Evolutionary conservation across 2,888 invertebrate species (phyloP).

Genomic region (Drosophila austrosaltans): DNA sequence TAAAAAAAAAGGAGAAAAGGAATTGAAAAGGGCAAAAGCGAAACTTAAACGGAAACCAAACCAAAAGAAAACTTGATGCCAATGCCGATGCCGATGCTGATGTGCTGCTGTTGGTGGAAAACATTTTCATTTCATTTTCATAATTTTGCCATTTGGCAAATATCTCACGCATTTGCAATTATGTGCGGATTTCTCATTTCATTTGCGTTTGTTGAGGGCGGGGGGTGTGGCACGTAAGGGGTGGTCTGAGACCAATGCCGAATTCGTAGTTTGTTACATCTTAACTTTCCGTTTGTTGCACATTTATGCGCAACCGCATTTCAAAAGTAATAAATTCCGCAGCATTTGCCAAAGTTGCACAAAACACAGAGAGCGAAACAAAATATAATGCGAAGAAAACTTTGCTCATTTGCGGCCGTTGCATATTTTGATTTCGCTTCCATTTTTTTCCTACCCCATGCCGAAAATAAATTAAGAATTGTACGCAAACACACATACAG

Average conservation of each 20-base stretch:
- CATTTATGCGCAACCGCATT: constrained; percentile 75
- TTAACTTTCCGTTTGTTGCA: constrained; percentile 50
- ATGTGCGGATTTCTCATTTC: constrained; percentile 70
- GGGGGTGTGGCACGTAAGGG: background rate
- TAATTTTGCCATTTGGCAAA: constrained; percentile 77
- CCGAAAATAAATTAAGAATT: constrained; percentile 41
- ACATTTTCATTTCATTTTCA: constrained; percentile 68
- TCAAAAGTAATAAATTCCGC: constrained; percentile 77
- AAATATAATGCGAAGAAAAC: constrained; percentile 48
- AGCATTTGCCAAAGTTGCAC: constrained; percentile 51
- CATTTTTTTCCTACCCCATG: constrained; percentile 11
- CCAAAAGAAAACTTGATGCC: constrained; percentile 23
- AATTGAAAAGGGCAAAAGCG: background rate
- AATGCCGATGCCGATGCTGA: background rate
- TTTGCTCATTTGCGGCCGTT: constrained; percentile 70
- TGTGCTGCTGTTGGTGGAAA: constrained; percentile 1
- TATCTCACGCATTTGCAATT: constrained; percentile 79
- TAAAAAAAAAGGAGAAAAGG: constrained; percentile 33
- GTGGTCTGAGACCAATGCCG: constrained; percentile 10
- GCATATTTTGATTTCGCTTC: constrained; percentile 61
- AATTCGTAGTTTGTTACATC: constrained; percentile 50
- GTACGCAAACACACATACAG: constrained; percentile 12
- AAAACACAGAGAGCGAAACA: constrained; percentile 28
- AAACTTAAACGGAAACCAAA: constrained; percentile 11
- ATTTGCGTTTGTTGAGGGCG: constrained; percentile 37